Base-by-base conservation (phyloP, 2,113 vertebrate genomes). In the Ameiurus melas region DNA sequence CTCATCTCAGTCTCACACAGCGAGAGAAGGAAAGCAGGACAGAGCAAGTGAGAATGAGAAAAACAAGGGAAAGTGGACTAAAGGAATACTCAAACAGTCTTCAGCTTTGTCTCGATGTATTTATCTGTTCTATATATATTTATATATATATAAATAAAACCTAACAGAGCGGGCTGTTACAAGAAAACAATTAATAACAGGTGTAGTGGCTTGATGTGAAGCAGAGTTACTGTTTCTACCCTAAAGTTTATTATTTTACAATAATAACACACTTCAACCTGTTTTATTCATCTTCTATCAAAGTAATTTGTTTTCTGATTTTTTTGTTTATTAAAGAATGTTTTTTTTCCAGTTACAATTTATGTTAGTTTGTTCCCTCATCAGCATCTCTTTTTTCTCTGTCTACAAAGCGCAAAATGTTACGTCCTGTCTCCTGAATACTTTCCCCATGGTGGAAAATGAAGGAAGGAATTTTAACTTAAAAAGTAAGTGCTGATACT, bases 1-100 rank as follows among this genome's bases (percentile, higher is more conserved):
- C 62, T 84, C 83, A 84, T 47, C 62, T 84, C 62, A 68, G 83
- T n/a, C 83, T 84, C 60, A 84, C 27, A 53, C 83, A 84, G 83
- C 27, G 47, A 25, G 62, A 84, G 62, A 68, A 51, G 27, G 43
- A 84, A 66, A 66, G 43, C 62, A 68, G 83, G 83, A 68, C 62
- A 84, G 62, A 84, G 8, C 7, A 10, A 51, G 60, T 1, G 62
- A 68, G 83, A 20, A 68, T 84, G 43, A 51, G 83, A 53, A 84
- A 84, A 84, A 51, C 36, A 60, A 39, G 55, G 78, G 78, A 58
- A 81, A 33, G 19, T 33, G 19, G 80, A 83, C 4, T 22, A 83
- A 33, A 83, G 57, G 80, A 36, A 82, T 36, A 36, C 30, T 36
- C 55, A 1, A 47, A 13, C 62, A 19, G 39, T 51, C n/a, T 68